Conservation (phyloP, 2,888 invertebrate genomes). For the Drosophila ochracea region DNA sequence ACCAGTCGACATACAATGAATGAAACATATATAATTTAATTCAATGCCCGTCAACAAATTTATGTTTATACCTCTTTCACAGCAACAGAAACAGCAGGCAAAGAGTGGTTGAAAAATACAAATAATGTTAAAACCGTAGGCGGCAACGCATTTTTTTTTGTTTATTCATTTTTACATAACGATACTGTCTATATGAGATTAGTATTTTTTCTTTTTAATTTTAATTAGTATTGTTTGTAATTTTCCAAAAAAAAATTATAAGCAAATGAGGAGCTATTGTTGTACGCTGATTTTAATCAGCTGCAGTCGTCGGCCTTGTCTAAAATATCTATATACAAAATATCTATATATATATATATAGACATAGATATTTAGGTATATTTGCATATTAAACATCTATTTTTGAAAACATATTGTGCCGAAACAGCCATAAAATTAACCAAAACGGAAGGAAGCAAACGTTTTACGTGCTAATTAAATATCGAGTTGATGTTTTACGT, state of each 20-base stretch:
- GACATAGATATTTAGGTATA: slow-evolving; percentile 12
- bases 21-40: slow-evolving; percentile 59
- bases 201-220: slow-evolving; percentile 23
- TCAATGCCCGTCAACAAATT: slow-evolving; percentile 43
- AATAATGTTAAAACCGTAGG: slow-evolving; percentile 1
- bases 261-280: slow-evolving; percentile 69
- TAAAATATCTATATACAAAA: slow-evolving; percentile 3
- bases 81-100: background rate
- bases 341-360: slow-evolving; percentile 10
- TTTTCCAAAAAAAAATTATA: slow-evolving; percentile 40
- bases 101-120: background rate
- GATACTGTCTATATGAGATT: slow-evolving; percentile 54
- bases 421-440: slow-evolving; percentile 16
- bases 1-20: slow-evolving; percentile 41
- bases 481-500: slow-evolving; percentile 25
- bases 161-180: slow-evolving; percentile 54
- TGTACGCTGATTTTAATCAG: slow-evolving; percentile 35
- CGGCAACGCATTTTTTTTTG: slow-evolving; percentile 36
- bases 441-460: slow-evolving; percentile 62
- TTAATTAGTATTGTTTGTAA: slow-evolving; percentile 20
- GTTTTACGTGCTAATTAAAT: slow-evolving; percentile 56
- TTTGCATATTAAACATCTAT: slow-evolving; percentile 50
- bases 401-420: slow-evolving; percentile 44
- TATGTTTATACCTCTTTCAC: slow-evolving; percentile 1
- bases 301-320: slow-evolving; percentile 55